A percentile compares a stretch with the other conserved stretches of the same genome.
phyloP scores from a whole-genome alignment of 2,888 invertebrate genomes.

The Diarsia brunnea region DNA sequence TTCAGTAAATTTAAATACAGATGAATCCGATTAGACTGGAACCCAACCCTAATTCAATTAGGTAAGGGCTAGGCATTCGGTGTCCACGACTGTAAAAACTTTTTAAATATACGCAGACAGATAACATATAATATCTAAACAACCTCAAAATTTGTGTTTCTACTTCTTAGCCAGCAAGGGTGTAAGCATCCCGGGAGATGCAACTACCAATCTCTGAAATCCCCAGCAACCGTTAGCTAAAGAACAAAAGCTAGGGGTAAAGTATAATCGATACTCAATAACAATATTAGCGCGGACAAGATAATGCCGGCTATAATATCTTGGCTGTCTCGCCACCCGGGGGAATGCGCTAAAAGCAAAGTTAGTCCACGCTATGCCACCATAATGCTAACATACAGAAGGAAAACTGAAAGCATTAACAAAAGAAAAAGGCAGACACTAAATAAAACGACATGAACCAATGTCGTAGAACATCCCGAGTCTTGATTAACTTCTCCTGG shows the following conservation, averaged over 20 bases:
- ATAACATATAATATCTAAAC: not conserved
- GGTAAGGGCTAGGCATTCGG: not conserved
- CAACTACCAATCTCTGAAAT: not conserved
- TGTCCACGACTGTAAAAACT: not conserved
- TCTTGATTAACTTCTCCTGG: not conserved
- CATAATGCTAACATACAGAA: conserved; percentile 16
- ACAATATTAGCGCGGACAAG: conserved; percentile 51
- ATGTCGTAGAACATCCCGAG: not conserved
- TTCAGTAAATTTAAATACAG: not conserved
- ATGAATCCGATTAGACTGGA: not conserved
- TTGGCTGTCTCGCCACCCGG: conserved; percentile 41
- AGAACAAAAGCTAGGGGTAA: conserved; percentile 11
- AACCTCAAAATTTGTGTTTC: not conserved
- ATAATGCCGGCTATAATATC: conserved; percentile 53
- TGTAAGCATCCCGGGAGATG: not conserved
- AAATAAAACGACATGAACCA: not conserved
- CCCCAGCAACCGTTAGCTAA: conserved; percentile 4
- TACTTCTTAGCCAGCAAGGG: not conserved
- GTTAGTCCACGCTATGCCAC: conserved; percentile 41
- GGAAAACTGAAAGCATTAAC: not conserved
- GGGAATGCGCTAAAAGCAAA: conserved; percentile 64
- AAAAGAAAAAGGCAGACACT: not conserved
- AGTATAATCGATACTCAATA: conserved; percentile 41
- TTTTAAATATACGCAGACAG: not conserved
- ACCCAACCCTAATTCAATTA: not conserved